Conservation (phyloP, 2,888 invertebrate genomes). For the Acrocyrtus sp. region DNA sequence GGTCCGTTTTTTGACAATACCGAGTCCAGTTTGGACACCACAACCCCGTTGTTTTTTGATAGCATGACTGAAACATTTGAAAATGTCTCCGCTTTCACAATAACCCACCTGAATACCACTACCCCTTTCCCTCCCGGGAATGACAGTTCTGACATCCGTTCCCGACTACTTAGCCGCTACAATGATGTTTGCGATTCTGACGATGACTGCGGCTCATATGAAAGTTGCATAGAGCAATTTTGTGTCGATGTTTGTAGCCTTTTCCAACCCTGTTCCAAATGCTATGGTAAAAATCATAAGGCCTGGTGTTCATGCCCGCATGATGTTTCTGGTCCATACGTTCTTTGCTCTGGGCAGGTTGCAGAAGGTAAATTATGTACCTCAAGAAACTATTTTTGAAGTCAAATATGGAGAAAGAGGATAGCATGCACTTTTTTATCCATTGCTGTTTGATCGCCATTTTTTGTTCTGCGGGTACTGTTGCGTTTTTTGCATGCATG, state of each 20-base stretch:
- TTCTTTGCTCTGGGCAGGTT: slow-evolving; percentile 52
- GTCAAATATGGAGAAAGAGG: slow-evolving; percentile 20
- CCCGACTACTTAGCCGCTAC: slow-evolving; percentile 17
- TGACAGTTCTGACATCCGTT: slow-evolving; percentile 1
- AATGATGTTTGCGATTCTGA: slow-evolving; percentile 55
- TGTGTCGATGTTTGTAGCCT: slow-evolving; percentile 76
- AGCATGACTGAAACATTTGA: slow-evolving; percentile 26
- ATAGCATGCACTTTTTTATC: slow-evolving; percentile 31
- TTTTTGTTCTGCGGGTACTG: slow-evolving; percentile 11
- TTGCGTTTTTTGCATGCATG: slow-evolving; percentile 46
- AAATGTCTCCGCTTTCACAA: slow-evolving; percentile 1
- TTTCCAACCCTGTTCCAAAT: slow-evolving; percentile 67
- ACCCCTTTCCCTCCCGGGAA: slow-evolving; percentile 14
- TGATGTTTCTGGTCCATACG: slow-evolving; percentile 75
- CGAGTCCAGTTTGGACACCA: slow-evolving; percentile 28
- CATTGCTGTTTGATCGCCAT: slow-evolving; percentile 4
- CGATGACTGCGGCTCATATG: slow-evolving; percentile 51
- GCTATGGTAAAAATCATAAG: slow-evolving; percentile 70
- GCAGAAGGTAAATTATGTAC: slow-evolving; percentile 55
- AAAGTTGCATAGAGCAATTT: slow-evolving; percentile 58
- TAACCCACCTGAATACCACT: slow-evolving; percentile 19
- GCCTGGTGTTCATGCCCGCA: slow-evolving; percentile 65
- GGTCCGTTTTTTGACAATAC: slow-evolving; percentile 40
- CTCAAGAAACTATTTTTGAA: slow-evolving; percentile 8
- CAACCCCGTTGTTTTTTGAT: slow-evolving; percentile 23